These are phyloP conservation scores for Pluvianellus socialis DNA, from an alignment of 2,113 vertebrate genomes.

Conservation along the genomic window DNA sequence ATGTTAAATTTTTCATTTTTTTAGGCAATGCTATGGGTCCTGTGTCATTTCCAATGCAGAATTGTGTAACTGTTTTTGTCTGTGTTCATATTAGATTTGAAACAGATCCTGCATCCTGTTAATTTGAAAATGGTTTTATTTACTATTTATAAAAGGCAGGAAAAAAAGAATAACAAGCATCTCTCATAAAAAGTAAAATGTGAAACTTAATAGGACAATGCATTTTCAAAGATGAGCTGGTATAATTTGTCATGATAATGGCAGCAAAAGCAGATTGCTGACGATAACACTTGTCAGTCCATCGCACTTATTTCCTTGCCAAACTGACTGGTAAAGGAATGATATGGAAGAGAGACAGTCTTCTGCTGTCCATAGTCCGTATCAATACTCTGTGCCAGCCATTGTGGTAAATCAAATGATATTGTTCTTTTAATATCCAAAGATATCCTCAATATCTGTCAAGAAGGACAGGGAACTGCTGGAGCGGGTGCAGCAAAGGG, in stretches of 20 bases:
- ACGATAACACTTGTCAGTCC: neutral
- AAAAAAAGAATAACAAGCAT: neutral
- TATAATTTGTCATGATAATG: neutral
- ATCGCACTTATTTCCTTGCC: neutral
- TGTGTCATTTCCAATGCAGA: neutral
- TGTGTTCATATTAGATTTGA: neutral
- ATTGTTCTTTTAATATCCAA: neutral
- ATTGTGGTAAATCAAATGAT: neutral
- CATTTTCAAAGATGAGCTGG: neutral
- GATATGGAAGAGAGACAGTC: neutral
- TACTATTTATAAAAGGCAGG: neutral
- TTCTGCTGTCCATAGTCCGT: rapidly evolving
- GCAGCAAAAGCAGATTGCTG: neutral
- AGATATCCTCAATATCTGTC: too few species aligned
- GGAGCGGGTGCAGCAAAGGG: too few species aligned
- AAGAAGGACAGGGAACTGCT: too few species aligned
- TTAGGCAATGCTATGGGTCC: neutral
- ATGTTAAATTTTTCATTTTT: neutral
- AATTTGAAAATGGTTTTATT: neutral
- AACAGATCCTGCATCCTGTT: neutral
- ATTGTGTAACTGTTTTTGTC: neutral
- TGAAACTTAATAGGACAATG: neutral
- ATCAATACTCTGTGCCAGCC: neutral
- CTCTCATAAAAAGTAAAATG: neutral
- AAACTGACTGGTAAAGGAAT: neutral